Base-by-base conservation (phyloP, 92 coral and sea anemone species). In the Porites rus region DNA sequence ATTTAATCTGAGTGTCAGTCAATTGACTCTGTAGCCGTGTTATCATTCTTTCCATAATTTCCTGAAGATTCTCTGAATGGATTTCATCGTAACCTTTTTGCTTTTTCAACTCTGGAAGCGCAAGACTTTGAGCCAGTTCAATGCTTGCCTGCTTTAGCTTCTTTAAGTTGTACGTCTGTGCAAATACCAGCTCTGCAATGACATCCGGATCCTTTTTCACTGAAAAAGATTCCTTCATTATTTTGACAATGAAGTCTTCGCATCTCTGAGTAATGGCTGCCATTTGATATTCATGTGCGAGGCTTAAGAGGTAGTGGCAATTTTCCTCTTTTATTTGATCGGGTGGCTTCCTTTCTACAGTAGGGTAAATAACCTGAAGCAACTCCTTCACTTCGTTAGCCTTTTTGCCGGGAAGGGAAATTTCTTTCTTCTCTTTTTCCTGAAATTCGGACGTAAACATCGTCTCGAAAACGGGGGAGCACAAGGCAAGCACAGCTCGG, bases 401-500 rank as follows among this genome's bases (percentile, higher is more conserved):
- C 50, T 10, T 21, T 24, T 67, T 22, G 5, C 46, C 50, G 50
- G 72, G 50, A 67, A 22, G 72, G 24, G 50, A 46, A 21, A 67
- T 9, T 22, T 67, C 72, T 1, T 9, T 9, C 43, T 67, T 8
- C 17, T 21, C 17, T 22, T 67, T 67, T 22, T 67, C 72, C 14
- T 10, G 72, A 67, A 67, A 67, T 67, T 67, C 72, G 6, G 72
- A 67, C 0, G 72, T 67, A 67, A 67, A 67, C 72, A 67, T 67
- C 72, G 21, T 67, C 14, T 67, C 72, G 10, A 67, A 67, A 11
- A 92, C 95, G 4, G 95, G 95, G 1, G 95, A 92, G 59, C 79
- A 74, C 93, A 92, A 89, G 50, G 95, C 71, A 6, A 92, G 82
- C 53, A 92, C 75, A 7, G 95, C 91, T 10, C 86, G 85, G 68